These are phyloP conservation scores for Prunella strophiata DNA, from an alignment of 2,797 vertebrate genomes.

Conservation along the genomic window DNA sequence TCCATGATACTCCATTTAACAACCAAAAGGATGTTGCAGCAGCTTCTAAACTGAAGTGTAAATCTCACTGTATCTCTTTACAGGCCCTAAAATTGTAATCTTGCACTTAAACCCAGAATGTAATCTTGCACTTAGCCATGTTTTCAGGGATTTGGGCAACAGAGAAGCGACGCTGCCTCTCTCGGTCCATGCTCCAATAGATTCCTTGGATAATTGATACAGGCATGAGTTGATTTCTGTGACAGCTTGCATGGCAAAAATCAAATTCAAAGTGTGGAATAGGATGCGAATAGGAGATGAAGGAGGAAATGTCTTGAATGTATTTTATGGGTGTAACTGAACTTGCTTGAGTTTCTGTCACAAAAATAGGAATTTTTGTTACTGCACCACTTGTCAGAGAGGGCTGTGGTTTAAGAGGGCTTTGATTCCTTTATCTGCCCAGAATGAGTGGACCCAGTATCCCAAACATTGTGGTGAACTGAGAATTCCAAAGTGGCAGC, in stretches of 20 bases:
- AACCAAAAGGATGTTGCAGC: background rate
- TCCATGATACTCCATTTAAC: background rate
- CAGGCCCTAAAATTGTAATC: background rate
- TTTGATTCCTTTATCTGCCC: background rate
- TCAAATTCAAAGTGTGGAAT: background rate
- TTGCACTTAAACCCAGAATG: conserved; percentile 43
- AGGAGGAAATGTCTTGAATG: conserved; percentile 40
- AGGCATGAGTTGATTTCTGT: background rate
- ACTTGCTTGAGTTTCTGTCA: background rate
- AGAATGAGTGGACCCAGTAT: background rate
- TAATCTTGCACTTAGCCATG: conserved; percentile 11
- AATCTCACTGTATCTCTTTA: background rate
- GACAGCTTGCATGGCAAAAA: background rate
- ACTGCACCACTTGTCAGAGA: background rate
- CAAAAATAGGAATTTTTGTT: background rate
- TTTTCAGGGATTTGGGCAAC: background rate
- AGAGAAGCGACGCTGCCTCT: background rate
- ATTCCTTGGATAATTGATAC: background rate
- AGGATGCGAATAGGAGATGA: background rate
- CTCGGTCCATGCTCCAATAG: rapidly evolving
- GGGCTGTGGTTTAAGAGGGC: background rate
- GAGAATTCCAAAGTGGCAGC: background rate
- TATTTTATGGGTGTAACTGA: background rate
- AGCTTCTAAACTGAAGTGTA: background rate
- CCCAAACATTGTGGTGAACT: background rate